Evolutionary conservation across 1,140 invertebrate species (phyloP).

Genomic region (Drosophila erecta): DNA sequence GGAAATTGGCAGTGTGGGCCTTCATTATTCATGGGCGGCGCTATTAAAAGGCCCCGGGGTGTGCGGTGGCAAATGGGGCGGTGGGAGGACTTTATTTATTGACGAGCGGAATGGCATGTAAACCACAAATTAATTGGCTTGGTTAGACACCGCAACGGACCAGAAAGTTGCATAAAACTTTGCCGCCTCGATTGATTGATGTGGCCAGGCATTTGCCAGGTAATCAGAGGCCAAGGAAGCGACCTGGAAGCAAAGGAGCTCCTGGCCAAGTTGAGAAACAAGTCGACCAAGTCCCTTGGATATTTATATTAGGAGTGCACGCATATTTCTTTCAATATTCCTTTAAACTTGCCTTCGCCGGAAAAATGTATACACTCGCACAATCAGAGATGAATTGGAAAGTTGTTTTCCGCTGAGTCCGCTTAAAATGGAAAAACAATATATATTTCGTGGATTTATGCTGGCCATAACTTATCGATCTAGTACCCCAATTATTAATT

Average conservation of each 20-base stretch:
- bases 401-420: conserved; percentile 19
- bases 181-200: conserved; percentile 66
- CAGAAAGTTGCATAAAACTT: conserved; percentile 63
- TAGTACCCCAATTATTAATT: conserved; percentile 30
- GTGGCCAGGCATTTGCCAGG: conserved; percentile 46
- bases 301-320: conserved; percentile 46
- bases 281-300: conserved; percentile 29
- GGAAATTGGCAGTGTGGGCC: conserved; percentile 16
- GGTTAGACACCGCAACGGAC: conserved; percentile 59
- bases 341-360: conserved; percentile 4
- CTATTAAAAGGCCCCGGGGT: conserved; percentile 35
- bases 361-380: conserved; percentile 13
- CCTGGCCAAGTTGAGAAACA: conserved; percentile 24
- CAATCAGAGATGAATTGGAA: conserved; percentile 4
- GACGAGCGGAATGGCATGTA: conserved; percentile 55
- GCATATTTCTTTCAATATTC: conserved; percentile 6
- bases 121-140: conserved; percentile 72
- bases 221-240: conserved; percentile 35
- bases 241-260: conserved; percentile 3
- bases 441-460: conserved; percentile 1
- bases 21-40: conserved; percentile 25
- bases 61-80: conserved; percentile 6
- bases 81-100: conserved; percentile 55
- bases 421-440: conserved; percentile 1
- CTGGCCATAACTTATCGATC: conserved; percentile 27